Evolutionary conservation across 2,888 invertebrate species (phyloP), one percentile per base, ranked within the genome.

Genomic region (Pasiphila rectangulata): DNA sequence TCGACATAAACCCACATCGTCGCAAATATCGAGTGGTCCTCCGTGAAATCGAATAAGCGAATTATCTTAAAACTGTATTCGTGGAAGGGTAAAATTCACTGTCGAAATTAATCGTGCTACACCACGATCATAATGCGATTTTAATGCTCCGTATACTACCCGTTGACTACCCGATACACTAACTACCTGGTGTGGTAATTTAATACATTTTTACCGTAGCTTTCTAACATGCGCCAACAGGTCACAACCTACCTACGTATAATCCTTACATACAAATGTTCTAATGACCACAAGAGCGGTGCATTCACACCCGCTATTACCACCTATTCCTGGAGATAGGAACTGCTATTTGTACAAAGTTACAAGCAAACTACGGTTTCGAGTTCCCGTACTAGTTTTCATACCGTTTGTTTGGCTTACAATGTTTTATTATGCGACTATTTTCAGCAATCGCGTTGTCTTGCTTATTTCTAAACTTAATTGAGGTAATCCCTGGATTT

Each of bases 251-350:
- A n/a, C n/a, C 5, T 23, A 27, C 23, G 38, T 24, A 45, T 38
- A 45, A 34, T 38, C 37, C 37, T 23, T 4, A 23, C 27, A 38
- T 38, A 16, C 37, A 42, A 45, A 12, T 23, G 29, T 24, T 27
- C 38, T 48, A 48, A 43, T 43, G 27, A 48, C 23, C 38, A 48
- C 47, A 48, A 38, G 27, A n/a, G 13, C n/a, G 27, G 6, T 27
- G 27, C 1, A 27, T 13, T 7, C 13, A 27, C 27, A 0, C 7
- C 12, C 27, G 12, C 27, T 13, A 7, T 27, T 27, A 27, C 13
- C 13, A 27, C 27, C 7, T 25, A 12, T 12, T 12, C 25, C 10
- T 10, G 10, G n/a, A n/a, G n/a, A n/a, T n/a, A n/a, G n/a, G n/a
- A n/a, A n/a, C n/a, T n/a, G n/a, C n/a, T n/a, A n/a, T n/a, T n/a